Evolutionary conservation across 2,888 invertebrate genomes (phyloP).

Genomic region (Dicycla oo): DNA sequence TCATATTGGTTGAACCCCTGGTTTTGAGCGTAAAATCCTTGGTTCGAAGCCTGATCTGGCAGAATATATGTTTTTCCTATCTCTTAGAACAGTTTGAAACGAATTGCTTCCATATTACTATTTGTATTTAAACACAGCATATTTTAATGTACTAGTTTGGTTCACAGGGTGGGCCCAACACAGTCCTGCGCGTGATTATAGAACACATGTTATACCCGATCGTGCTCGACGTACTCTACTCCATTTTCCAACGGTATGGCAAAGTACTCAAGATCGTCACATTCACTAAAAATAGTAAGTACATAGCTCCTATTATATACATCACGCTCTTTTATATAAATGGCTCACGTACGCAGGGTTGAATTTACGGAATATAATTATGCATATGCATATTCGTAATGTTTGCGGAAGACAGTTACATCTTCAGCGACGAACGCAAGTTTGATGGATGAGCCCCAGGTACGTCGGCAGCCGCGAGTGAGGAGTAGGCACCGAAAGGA

Average conservation of each 20-base stretch:
- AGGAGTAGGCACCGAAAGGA: slow-evolving; percentile 47
- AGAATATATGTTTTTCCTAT: neutral
- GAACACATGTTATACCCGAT: slow-evolving; percentile 99
- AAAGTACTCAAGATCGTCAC: slow-evolving; percentile 99
- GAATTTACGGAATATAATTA: slow-evolving; percentile 56
- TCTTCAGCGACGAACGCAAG: slow-evolving; percentile 61
- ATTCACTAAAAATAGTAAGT: slow-evolving; percentile 99
- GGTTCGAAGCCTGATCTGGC: neutral
- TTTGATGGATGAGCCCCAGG: slow-evolving; percentile 64
- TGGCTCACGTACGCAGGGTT: slow-evolving; percentile 38
- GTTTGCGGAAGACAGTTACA: slow-evolving; percentile 62
- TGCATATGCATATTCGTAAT: slow-evolving; percentile 62
- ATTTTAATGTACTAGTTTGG: slow-evolving; percentile 74
- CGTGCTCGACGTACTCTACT: slow-evolving; percentile 98
- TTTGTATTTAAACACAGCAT: slow-evolving; percentile 18
- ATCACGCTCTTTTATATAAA: slow-evolving; percentile 30
- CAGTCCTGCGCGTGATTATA: slow-evolving; percentile 99
- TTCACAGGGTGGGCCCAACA: slow-evolving; percentile 96
- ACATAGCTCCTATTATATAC: slow-evolving; percentile 18
- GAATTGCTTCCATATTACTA: neutral
- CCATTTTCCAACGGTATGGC: slow-evolving; percentile 99
- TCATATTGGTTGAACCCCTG: slow-evolving; percentile 5
- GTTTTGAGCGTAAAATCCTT: neutral
- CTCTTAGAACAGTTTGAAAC: neutral
- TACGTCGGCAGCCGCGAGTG: slow-evolving; percentile 47